phyloP scores from a whole-genome alignment of 2,888 invertebrate species.

The Drosophila pseudotakahashii region DNA sequence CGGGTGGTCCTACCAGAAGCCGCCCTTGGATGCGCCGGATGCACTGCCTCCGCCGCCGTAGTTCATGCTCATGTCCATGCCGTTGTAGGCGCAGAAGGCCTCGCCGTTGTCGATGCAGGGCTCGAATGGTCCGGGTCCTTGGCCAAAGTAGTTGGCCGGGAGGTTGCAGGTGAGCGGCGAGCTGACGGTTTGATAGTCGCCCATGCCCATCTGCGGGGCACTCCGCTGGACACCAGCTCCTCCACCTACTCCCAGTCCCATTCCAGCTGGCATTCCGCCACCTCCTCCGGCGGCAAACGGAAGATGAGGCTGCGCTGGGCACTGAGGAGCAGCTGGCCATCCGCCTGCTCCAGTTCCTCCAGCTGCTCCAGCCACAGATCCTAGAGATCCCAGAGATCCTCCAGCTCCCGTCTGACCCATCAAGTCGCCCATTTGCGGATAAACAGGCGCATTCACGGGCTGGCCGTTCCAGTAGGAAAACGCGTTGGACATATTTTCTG shows the following conservation, averaged over 20 bases:
- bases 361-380: not conserved
- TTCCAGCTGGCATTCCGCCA: not conserved
- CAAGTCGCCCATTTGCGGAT: conserved; percentile 42
- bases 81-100: conserved; percentile 44
- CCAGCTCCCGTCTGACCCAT: conserved; percentile 12
- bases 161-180: conserved; percentile 21
- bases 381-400: not conserved
- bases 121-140: not conserved
- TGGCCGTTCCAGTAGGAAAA: conserved; percentile 35
- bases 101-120: conserved; percentile 22
- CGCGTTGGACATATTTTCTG: conserved; percentile 12
- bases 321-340: not conserved
- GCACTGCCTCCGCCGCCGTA: conserved; percentile 21
- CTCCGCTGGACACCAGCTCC: not conserved
- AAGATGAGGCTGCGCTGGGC: not conserved
- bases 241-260: too few species aligned
- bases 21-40: conserved; percentile 21
- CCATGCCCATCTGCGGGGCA: conserved; percentile 4
- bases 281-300: not conserved
- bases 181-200: conserved; percentile 5
- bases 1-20: conserved; percentile 15
- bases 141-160: conserved; percentile 9
- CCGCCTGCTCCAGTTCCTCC: not conserved
- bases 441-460: conserved; percentile 29
- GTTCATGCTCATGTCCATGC: conserved; percentile 43